Conservation (phyloP, 1,140 invertebrate species). For the Druon quercuslanigerum region DNA sequence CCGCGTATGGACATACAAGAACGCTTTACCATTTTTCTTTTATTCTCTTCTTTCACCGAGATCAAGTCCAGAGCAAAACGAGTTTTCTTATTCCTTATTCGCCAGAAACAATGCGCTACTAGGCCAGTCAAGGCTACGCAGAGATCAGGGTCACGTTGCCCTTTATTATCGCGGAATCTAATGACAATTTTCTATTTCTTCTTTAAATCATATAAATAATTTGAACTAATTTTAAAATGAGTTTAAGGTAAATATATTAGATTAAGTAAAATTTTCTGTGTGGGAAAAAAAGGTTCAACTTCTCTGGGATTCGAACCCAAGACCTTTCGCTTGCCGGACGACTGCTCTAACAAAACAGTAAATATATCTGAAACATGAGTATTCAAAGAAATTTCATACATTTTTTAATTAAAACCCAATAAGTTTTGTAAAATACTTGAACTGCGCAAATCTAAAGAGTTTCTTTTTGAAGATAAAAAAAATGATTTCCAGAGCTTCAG, state of each 20-base stretch:
- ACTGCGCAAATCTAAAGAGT: too few relatives aligned
- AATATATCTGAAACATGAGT: too few relatives aligned
- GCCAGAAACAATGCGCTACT: constrained; percentile 59
- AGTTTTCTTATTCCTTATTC: constrained; percentile 59
- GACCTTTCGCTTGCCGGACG: not conserved
- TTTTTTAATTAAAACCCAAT: too few relatives aligned
- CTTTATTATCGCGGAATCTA: constrained; percentile 37
- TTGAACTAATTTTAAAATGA: too few relatives aligned
- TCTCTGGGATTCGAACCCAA: too few relatives aligned
- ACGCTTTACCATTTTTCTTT: constrained; percentile 48
- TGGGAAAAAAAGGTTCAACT: not conserved
- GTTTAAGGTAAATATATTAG: too few relatives aligned
- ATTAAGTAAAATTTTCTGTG: not conserved
- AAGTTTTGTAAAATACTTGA: too few relatives aligned
- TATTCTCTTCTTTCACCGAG: constrained; percentile 39
- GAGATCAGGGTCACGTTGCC: constrained; percentile 37
- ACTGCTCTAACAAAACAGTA: not conserved
- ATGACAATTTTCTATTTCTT: not conserved
- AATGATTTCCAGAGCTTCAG: too few relatives aligned
- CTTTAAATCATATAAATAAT: not conserved
- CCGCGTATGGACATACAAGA: constrained; percentile 54
- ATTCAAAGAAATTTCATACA: too few relatives aligned
- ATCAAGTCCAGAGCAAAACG: constrained; percentile 49
- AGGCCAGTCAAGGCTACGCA: constrained; percentile 46
- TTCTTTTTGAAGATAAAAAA: too few relatives aligned